Evolutionary conservation across 1,140 invertebrate genomes (phyloP).

Genomic region (Dendroctonus ponderosae): DNA sequence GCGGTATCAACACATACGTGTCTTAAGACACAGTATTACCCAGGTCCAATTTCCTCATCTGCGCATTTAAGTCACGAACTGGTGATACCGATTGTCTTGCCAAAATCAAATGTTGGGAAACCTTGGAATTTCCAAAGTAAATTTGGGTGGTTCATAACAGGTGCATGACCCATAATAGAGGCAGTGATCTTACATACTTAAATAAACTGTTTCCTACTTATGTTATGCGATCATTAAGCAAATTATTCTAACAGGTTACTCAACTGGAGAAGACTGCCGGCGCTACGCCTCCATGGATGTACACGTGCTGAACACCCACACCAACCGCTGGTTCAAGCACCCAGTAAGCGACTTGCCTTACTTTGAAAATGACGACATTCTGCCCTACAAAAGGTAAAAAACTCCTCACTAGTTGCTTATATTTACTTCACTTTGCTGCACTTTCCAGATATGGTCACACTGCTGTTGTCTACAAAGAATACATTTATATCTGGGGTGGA

Average conservation of each 20-base stretch:
- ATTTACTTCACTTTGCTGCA: background rate
- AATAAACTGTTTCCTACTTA: no score
- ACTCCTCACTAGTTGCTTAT: background rate
- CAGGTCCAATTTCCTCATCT: no score
- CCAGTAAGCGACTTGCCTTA: constrained; percentile 51
- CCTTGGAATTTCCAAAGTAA: no score
- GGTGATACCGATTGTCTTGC: no score
- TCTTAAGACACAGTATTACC: no score
- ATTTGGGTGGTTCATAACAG: no score
- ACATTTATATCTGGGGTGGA: constrained; percentile 87
- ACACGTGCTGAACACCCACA: constrained; percentile 79
- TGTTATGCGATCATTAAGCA: background rate
- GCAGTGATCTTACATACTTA: no score
- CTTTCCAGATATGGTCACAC: constrained; percentile 76
- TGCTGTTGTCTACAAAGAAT: constrained; percentile 71
- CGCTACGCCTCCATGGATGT: constrained; percentile 77
- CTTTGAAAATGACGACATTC: constrained; percentile 50
- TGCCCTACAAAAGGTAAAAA: constrained; percentile 45
- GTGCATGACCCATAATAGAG: no score
- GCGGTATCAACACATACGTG: no score
- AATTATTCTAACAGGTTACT: constrained; percentile 60
- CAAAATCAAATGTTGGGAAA: no score
- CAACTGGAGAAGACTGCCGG: constrained; percentile 74
- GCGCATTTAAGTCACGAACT: no score
- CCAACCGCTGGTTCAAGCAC: constrained; percentile 59